A percentile compares a stretch with the other conserved stretches of the same genome.
Conservation (phyloP, 2,797 vertebrate genomes). For the Chelidonichthys spinosus region DNA sequence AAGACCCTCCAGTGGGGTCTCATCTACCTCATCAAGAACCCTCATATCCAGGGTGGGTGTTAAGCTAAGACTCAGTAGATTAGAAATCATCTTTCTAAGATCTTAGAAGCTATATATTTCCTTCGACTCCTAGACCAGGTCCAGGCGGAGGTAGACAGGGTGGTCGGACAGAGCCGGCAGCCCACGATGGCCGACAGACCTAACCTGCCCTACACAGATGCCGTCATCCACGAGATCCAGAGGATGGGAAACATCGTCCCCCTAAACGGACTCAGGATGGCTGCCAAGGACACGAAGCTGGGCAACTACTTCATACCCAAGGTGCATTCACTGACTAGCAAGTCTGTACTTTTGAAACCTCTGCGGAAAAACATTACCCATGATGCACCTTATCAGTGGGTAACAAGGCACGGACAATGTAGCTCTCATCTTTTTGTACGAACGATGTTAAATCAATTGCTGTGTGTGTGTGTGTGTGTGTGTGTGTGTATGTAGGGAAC, state of each 20-base stretch:
- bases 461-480: background rate
- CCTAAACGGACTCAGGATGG: constrained; percentile 76
- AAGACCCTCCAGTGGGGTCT: constrained; percentile 90
- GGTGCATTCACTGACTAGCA: constrained; percentile 70
- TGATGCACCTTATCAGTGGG: too few relatives aligned
- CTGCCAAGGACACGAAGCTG: constrained; percentile 73
- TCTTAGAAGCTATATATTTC: too few relatives aligned
- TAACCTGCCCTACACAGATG: constrained; percentile 88
- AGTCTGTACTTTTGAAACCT: too few relatives aligned
- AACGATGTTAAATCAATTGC: background rate
- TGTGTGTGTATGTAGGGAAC: constrained; percentile 81
- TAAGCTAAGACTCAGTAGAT: background rate
- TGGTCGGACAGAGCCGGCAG: constrained; percentile 78
- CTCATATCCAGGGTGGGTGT: constrained; percentile 87
- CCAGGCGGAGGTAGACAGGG: constrained; percentile 87
- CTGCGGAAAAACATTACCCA: too few relatives aligned
- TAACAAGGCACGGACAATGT: background rate
- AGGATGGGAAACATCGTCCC: constrained; percentile 87
- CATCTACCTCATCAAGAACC: constrained; percentile 84
- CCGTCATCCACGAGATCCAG: constrained; percentile 89
- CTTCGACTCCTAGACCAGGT: constrained; percentile 79
- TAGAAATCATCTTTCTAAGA: background rate
- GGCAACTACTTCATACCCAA: constrained; percentile 87
- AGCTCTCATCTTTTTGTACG: background rate
- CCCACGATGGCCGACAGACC: constrained; percentile 80